These are phyloP conservation scores for Chromobotia macracanthus DNA, from an alignment of 2,797 vertebrate species.

Conservation along the genomic window DNA sequence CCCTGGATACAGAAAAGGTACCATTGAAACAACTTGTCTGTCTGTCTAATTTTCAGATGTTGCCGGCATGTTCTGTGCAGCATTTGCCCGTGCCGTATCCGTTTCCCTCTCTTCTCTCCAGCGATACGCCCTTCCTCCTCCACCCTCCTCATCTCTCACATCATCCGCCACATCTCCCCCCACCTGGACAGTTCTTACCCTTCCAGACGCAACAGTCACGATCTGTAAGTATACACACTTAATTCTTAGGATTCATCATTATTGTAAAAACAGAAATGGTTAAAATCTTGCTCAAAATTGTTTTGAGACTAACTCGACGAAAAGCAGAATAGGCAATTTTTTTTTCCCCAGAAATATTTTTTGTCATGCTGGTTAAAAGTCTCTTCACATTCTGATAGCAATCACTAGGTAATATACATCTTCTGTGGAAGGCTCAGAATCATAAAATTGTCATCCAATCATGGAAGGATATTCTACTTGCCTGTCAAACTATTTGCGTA, in stretches of 20 bases:
- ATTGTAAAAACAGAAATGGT: background rate
- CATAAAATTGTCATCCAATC: no score
- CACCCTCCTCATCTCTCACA: conserved; percentile 90
- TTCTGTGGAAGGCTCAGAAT: no score
- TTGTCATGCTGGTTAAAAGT: no score
- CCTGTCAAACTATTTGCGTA: no score
- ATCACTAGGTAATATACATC: no score
- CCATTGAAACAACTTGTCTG: background rate
- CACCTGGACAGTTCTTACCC: conserved; percentile 92
- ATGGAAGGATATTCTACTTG: no score
- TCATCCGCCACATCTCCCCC: conserved; percentile 88
- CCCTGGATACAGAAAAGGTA: background rate
- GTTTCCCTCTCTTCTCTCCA: conserved; percentile 93
- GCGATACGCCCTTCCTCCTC: conserved; percentile 92
- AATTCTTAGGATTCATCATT: background rate
- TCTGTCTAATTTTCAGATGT: conserved; percentile 78
- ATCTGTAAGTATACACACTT: conserved; percentile 79
- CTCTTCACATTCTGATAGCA: no score
- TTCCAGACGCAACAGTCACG: conserved; percentile 95
- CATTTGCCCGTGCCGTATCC: conserved; percentile 93
- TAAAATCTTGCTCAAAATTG: no score
- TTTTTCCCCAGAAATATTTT: no score
- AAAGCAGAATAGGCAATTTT: no score
- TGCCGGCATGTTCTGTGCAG: conserved; percentile 94
- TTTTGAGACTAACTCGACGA: no score